Conservation (phyloP, 2,888 invertebrate species). For the Odontocolon sp. region DNA sequence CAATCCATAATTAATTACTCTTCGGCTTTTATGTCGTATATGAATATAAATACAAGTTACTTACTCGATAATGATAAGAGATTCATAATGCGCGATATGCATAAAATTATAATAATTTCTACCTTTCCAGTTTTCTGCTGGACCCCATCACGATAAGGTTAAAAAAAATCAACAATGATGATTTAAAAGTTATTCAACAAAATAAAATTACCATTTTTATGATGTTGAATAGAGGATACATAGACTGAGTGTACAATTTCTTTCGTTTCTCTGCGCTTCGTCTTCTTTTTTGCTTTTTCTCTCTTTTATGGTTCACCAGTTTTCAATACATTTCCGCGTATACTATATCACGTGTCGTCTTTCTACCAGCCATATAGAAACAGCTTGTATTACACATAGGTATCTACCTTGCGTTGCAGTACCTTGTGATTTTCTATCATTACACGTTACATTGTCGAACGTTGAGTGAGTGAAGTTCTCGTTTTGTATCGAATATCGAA, state of each 20-base stretch:
- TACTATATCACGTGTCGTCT: not conserved
- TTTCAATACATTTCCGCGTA: too few species aligned
- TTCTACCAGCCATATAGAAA: not conserved
- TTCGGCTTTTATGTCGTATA: not conserved
- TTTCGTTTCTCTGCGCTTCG: not conserved
- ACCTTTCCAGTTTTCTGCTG: too few species aligned
- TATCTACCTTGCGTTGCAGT: conserved; percentile 35
- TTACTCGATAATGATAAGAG: not conserved
- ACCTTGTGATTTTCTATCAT: conserved; percentile 18
- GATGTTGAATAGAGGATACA: not conserved
- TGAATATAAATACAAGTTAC: conserved; percentile 5
- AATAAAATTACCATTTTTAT: too few species aligned
- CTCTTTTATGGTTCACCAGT: not conserved
- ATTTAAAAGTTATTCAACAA: too few species aligned
- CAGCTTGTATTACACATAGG: conserved; percentile 15
- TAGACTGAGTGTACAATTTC: not conserved
- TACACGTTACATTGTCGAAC: conserved; percentile 21
- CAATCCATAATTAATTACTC: not conserved
- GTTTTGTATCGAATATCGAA: conserved; percentile 10
- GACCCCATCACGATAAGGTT: too few species aligned
- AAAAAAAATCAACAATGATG: too few species aligned
- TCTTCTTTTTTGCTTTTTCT: not conserved
- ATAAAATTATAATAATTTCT: too few species aligned
- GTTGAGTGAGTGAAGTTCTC: conserved; percentile 44
- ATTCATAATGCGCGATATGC: too few species aligned